Evolutionary conservation across 2,888 invertebrate species (phyloP), one percentile per base, ranked within the genome.

Genomic region (Ormia ochracea): DNA sequence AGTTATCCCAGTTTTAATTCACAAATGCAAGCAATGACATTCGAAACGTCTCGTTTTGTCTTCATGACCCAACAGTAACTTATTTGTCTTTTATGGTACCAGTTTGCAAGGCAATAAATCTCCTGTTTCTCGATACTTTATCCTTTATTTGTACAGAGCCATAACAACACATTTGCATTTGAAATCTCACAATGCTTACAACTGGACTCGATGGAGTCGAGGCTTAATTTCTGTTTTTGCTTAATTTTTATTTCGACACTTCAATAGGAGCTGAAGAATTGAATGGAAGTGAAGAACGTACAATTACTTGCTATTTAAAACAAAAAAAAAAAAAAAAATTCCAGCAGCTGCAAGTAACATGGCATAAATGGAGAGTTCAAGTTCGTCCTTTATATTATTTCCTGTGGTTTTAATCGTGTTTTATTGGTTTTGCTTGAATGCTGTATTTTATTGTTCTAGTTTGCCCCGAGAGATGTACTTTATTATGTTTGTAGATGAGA

Each of bases 401-500:
- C 6, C 17, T 59, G 59, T 43, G 41, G 43, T 28, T 23, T 26
- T 17, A 41, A 9, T 17, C 1, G 10, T 61, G 14, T 61, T 45
- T 61, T 61, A 19, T 61, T 61, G 31, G 14, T 45, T 19, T 45
- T 61, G 19, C 45, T 43, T 45, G 31, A 19, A 45, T 14, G n/a
- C 3, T 61, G 6, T n/a, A n/a, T n/a, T n/a, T n/a, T n/a, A n/a
- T 21, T 14, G 17, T 19, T 43, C 12, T 26, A 23, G 2, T 54
- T 41, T 6, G 31, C 14, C 31, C 9, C 1, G 31, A 7, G 31
- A 43, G 33, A n/a, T n/a, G 14, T 28, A 14, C 31, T 43, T 21
- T 21, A 45, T 41, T 38, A 61, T 70, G 38, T 50, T 70, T 70
- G 23, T 31, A 70, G 61, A 70, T 70, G 23, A 41, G 61, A 52